phyloP scores from a whole-genome alignment of 2,113 vertebrate genomes.

The Notiomystis cincta region DNA sequence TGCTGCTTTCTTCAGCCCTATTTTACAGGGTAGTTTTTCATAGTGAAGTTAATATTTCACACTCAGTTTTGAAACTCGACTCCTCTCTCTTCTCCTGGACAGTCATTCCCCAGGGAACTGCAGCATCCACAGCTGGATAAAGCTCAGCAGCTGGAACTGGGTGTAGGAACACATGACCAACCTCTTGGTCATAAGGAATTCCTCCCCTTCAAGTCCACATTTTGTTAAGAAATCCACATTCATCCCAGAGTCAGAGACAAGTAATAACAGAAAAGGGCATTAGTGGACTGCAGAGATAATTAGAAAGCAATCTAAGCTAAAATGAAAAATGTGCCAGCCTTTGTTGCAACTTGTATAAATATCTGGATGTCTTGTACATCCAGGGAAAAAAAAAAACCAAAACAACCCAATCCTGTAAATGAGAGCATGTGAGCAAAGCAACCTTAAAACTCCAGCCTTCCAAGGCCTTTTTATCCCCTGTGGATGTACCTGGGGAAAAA shows the following conservation, averaged over 20 bases:
- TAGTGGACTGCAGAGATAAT: background rate
- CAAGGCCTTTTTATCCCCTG: background rate
- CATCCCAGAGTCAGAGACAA: background rate
- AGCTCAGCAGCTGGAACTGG: background rate
- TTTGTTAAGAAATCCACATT: background rate
- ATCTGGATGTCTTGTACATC: background rate
- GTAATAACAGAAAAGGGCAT: background rate
- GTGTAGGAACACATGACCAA: accelerated
- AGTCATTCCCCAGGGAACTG: background rate
- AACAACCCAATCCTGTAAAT: background rate
- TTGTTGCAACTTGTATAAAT: background rate
- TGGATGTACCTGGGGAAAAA: background rate
- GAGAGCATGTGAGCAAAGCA: background rate
- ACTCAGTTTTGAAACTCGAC: background rate
- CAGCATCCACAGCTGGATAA: background rate
- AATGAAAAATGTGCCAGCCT: background rate
- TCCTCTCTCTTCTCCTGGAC: background rate
- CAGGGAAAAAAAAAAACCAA: background rate
- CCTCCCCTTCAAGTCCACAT: background rate
- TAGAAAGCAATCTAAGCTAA: background rate
- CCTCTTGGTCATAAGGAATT: background rate
- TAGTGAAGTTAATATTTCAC: background rate
- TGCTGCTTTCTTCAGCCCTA: background rate
- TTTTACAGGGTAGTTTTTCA: background rate
- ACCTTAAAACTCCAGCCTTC: background rate